Base-by-base conservation (phyloP, 2,888 invertebrate genomes). In the Microplitis deprimator region DNA sequence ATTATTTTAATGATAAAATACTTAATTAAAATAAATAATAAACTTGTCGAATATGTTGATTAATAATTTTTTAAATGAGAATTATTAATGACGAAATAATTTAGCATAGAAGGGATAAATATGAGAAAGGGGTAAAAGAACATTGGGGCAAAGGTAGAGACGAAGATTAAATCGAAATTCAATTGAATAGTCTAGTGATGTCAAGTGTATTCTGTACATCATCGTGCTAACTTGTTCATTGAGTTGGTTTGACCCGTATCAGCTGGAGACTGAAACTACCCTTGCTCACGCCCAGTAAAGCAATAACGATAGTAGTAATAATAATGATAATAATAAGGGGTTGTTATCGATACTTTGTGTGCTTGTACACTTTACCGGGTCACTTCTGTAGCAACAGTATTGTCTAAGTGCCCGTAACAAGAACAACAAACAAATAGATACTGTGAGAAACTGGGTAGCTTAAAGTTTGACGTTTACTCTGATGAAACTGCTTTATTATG, bases 391-490 rank as follows among this genome's bases (percentile, higher is more conserved):
- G 7, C 16, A 62, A 62, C 62, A 40, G 67, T 50, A 73, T 67
- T 67, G 73, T 73, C 20, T 59, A 16, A 72, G 20, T 40, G 41
- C 50, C 13, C 29, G 39, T 50, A 41, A 50, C 67, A 29, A 29
- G 73, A 65, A 73, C 64, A 77, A 77, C 77, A 77, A 77, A 77
- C 77, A 77, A 77, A 77, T 71, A 73, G 73, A 73, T 62, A 77
- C 64, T 67, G 40, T 10, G 60, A 70, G 59, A 73, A 73, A 73
- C 65, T 73, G 65, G 65, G 64, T 7, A 38, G 39, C 64, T 65
- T 38, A 39, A 73, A 73, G 64, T 73, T 73, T 73, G 73, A 73
- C 73, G 20, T 65, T 64, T 16, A 62, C 65, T n/a, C 65, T 20
- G 41, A 20, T 40, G 39, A 17, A 17, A 16, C 39, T 39, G 39